Base-by-base conservation (phyloP, 2,797 vertebrate genomes). In the Crotalus adamanteus region DNA sequence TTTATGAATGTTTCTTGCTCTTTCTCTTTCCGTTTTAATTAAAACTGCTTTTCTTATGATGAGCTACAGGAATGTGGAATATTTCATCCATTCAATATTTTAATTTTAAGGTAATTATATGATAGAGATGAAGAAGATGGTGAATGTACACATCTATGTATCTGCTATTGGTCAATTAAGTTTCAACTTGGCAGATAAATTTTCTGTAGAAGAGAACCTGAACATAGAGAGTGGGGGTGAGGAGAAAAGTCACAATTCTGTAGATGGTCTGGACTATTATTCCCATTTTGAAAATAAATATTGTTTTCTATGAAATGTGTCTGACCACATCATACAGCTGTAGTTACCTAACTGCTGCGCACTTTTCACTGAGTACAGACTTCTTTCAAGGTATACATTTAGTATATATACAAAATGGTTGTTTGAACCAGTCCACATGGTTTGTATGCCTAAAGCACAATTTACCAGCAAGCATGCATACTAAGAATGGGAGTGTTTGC, bases 81-180 rank as follows among this genome's bases (percentile, higher is more conserved):
- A 94, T 94, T 95, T 94, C 91, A 91, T 90, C 78, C 92, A 95
- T 94, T 96, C 90, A 95, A 93, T 92, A 94, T 94, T 94, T 92
- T 90, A 94, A 93, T 90, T 95, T 90, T 65, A 55, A 94, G 59
- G 13, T 37, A 83, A 51, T 65, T 89, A 47, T 55, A 86, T 47
- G 2, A 0, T 42, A 57, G 9, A 78, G 90, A 59, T 16, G 53
- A 88, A 31, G 0, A 55, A 87, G 25, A 91, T 90, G 88, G 65
- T 26, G 57, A 63, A 57, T 78, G 20, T 90, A n/a, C 18, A 0
- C 31, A 0, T 0, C n/a, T 69, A 60, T 90, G 88, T 60, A 6
- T 73, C 25, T 86, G 89, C 56, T 86, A 63, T 55, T 85, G 0
- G 0, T 7, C 56, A 78, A 56, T 83, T 65, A 6, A 53, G n/a